phyloP scores from a whole-genome alignment of 2,888 invertebrate species.

The Oligia strigilis region DNA sequence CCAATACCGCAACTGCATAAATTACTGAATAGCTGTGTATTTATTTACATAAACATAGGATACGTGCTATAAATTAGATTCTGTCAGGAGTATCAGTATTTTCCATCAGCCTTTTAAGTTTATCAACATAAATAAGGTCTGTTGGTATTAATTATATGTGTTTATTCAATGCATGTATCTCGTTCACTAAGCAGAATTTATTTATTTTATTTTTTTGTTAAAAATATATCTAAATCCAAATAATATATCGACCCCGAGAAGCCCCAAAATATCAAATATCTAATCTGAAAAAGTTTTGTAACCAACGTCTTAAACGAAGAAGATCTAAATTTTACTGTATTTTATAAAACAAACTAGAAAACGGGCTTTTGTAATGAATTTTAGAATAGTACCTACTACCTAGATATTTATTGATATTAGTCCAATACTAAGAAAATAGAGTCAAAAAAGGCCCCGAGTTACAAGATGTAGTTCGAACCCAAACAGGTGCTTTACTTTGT shows the following conservation, averaged over 20 bases:
- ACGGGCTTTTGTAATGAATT: not conserved
- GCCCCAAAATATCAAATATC: not conserved
- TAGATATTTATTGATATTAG: not conserved
- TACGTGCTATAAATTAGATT: conserved; percentile 26
- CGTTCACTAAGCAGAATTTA: not conserved
- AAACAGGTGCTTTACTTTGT: too few relatives aligned
- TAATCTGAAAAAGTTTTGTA: not conserved
- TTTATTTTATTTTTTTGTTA: not conserved
- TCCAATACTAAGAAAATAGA: not conserved
- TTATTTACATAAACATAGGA: conserved; percentile 27
- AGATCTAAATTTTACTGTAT: not conserved
- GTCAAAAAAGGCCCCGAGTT: not conserved
- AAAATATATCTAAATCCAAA: not conserved
- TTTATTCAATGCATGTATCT: not conserved
- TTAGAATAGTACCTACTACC: not conserved
- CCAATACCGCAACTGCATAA: conserved; percentile 36
- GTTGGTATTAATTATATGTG: conserved; percentile 27
- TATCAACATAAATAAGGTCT: conserved; percentile 34
- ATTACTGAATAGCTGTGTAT: conserved; percentile 19
- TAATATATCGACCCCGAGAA: not conserved
- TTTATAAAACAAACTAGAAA: not conserved
- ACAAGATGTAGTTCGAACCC: too few relatives aligned
- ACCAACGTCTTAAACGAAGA: not conserved
- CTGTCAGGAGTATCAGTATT: conserved; percentile 17
- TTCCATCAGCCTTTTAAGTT: conserved; percentile 21